Conservation (phyloP, 2,113 vertebrate genomes). For the Channa argus region DNA sequence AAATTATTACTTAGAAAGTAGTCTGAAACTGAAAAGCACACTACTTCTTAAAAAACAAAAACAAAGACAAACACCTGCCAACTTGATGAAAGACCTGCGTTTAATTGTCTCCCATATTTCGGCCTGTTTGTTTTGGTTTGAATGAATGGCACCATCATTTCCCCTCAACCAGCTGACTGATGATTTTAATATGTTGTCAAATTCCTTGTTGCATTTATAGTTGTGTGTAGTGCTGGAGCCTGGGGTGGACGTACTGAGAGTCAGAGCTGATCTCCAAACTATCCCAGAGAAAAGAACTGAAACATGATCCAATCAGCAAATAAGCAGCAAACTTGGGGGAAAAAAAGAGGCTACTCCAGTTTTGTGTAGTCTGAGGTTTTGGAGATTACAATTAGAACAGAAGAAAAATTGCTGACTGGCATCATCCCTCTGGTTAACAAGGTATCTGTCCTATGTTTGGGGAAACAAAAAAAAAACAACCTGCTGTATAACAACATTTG, state of each 20-base stretch:
- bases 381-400: background rate
- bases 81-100: background rate
- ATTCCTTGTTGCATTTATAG: slow-evolving; percentile 16
- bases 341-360: background rate
- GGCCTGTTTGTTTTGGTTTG: background rate
- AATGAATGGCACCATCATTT: slow-evolving; percentile 24
- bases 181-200: slow-evolving; percentile 1
- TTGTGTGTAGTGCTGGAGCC: background rate
- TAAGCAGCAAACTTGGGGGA: background rate
- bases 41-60: slow-evolving; percentile 22
- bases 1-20: slow-evolving; percentile 9
- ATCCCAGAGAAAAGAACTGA: slow-evolving; percentile 2
- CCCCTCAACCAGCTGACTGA: background rate
- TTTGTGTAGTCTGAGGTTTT: background rate
- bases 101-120: background rate
- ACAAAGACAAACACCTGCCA: background rate
- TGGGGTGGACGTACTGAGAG: background rate
- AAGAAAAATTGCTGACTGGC: slow-evolving; percentile 13
- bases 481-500: slow-evolving; percentile 5
- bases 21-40: slow-evolving; percentile 22
- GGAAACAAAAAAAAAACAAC: background rate
- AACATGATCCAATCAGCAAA: slow-evolving; percentile 1
- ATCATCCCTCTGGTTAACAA: background rate
- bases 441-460: background rate
- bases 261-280: slow-evolving; percentile 3